phyloP scores from a whole-genome alignment of 2,888 invertebrate species.

The Eubasilissa splendida region DNA sequence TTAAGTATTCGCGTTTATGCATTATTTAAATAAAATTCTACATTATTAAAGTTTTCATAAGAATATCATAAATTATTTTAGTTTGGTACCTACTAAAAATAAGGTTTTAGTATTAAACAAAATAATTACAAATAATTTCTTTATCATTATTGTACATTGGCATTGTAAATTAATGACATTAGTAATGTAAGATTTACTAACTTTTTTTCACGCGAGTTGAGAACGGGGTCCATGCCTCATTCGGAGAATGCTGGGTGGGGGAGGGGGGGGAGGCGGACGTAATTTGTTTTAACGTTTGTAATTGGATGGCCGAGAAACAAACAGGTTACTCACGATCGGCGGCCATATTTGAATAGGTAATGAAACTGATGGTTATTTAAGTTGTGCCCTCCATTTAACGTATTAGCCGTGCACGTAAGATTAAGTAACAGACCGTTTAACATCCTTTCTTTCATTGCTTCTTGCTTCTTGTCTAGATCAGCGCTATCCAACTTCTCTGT shows the following conservation, averaged over 20 bases:
- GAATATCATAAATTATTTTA: no score
- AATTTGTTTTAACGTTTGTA: conserved; percentile 55
- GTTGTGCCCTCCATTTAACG: conserved; percentile 39
- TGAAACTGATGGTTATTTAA: conserved; percentile 50
- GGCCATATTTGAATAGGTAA: conserved; percentile 54
- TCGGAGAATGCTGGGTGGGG: not conserved
- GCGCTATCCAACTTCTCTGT: no score
- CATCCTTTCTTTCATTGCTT: not conserved
- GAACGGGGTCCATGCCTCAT: conserved; percentile 2
- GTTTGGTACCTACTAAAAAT: no score
- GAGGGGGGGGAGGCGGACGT: conserved; percentile 28
- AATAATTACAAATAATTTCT: no score
- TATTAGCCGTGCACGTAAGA: conserved; percentile 22
- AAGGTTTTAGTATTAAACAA: no score
- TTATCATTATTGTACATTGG: no score
- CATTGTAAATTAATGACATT: no score
- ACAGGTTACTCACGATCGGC: conserved; percentile 45
- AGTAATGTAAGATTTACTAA: not conserved
- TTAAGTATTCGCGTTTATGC: no score
- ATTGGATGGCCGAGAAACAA: conserved; percentile 51
- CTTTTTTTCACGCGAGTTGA: conserved; percentile 17
- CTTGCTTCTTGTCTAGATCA: not conserved
- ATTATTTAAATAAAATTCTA: no score
- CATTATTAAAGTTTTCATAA: no score
- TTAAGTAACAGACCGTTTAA: conserved; percentile 23